Conservation (phyloP, 1,140 invertebrate genomes). For the Drosophila tristis region DNA sequence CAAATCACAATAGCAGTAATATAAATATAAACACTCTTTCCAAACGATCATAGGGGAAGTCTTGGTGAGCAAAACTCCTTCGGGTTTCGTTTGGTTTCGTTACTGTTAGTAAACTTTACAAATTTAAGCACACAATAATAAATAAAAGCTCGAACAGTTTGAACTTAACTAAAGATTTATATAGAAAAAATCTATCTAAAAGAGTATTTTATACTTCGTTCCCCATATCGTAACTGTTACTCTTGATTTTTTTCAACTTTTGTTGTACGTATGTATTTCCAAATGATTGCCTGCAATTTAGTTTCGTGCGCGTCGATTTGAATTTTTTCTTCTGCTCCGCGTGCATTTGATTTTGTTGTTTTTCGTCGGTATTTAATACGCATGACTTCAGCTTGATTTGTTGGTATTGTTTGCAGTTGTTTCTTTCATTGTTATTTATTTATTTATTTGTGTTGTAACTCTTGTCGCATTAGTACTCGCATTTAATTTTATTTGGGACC, state of each 20-base stretch:
- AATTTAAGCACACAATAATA: too few species aligned
- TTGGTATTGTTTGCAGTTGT: conserved; percentile 14
- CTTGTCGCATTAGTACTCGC: conserved; percentile 38
- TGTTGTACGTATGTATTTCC: conserved; percentile 55
- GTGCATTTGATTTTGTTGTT: conserved; percentile 27
- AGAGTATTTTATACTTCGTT: too few species aligned
- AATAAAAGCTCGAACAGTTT: too few species aligned
- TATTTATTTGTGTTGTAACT: conserved; percentile 65
- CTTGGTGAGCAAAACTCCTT: too few species aligned
- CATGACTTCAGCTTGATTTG: conserved; percentile 63
- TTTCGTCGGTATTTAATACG: conserved; percentile 69
- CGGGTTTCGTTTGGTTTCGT: too few species aligned
- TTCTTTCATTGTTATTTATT: conserved; percentile 49
- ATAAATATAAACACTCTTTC: too few species aligned
- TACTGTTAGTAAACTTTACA: too few species aligned
- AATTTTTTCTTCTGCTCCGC: conserved; percentile 34
- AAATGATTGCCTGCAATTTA: conserved; percentile 78
- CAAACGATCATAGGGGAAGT: too few species aligned
- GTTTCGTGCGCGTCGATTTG: conserved; percentile 74
- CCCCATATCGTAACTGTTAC: background rate
- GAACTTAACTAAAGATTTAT: too few species aligned
- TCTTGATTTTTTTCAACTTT: conserved; percentile 11
- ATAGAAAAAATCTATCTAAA: too few species aligned
- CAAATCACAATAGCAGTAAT: too few species aligned
- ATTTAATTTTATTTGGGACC: conserved; percentile 25